Evolutionary conservation across 2,113 vertebrate species (phyloP).

Genomic region (Proterorhinus semilunaris): DNA sequence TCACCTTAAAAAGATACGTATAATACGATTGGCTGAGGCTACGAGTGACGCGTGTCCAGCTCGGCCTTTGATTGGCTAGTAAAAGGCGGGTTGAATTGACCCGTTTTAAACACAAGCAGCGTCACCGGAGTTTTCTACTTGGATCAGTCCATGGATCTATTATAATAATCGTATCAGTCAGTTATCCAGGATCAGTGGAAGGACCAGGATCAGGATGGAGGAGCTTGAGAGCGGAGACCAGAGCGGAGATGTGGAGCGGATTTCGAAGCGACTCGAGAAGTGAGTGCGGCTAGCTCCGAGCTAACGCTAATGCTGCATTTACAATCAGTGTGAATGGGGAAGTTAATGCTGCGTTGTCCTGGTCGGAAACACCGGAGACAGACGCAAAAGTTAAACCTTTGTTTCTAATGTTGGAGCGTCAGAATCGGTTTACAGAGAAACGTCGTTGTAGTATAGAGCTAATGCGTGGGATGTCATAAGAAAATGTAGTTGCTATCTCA

Average conservation of each 20-base stretch:
- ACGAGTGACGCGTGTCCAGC: neutral
- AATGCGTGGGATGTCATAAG: no score
- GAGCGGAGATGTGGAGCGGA: neutral
- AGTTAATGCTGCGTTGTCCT: neutral
- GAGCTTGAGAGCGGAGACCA: neutral
- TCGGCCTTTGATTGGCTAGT: neutral
- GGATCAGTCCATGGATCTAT: no score
- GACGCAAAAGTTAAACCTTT: no score
- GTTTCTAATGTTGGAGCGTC: no score
- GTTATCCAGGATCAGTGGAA: no score
- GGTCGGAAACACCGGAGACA: no score
- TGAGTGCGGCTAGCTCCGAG: neutral
- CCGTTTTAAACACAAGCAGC: neutral
- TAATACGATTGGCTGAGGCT: neutral
- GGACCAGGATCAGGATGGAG: neutral
- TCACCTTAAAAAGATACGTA: no score
- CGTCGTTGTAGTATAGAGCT: no score
- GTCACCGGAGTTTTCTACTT: neutral
- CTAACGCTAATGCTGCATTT: neutral
- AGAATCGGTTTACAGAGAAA: no score
- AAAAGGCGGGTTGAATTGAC: neutral
- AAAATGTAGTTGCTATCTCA: no score
- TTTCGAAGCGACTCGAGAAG: neutral
- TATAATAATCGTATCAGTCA: no score
- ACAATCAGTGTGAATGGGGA: neutral